Evolutionary conservation across 2,113 vertebrate species (phyloP).

Genomic region (Erythrocercus mccallii): DNA sequence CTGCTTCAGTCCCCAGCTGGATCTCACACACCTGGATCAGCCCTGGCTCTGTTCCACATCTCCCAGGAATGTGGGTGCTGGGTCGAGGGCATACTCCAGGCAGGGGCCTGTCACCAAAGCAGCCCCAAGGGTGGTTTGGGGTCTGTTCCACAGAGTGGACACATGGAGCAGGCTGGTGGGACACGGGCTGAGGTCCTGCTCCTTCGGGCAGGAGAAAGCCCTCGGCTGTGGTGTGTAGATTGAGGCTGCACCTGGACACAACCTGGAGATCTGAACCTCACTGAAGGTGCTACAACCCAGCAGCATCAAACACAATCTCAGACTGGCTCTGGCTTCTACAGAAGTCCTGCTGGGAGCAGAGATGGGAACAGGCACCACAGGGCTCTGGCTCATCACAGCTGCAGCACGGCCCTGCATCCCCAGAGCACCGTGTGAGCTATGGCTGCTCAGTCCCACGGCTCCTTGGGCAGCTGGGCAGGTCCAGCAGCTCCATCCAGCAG

Average conservation of each 20-base stretch:
- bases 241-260: background rate
- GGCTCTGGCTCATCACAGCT: background rate
- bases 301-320: background rate
- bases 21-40: background rate
- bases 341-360: background rate
- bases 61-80: background rate
- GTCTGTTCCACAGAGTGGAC: background rate
- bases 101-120: background rate
- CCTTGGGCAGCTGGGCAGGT: background rate
- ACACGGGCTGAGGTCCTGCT: background rate
- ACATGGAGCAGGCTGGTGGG: background rate
- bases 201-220: background rate
- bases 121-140: background rate
- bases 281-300: background rate
- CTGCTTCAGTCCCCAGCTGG: fast-evolving
- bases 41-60: background rate
- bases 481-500: background rate
- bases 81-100: fast-evolving
- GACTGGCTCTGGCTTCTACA: background rate
- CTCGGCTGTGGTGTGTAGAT: fast-evolving
- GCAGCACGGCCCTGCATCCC: background rate
- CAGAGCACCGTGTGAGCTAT: background rate
- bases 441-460: background rate
- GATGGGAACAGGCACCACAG: background rate
- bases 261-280: background rate